Conservation (phyloP, 2,113 vertebrate genomes). For the Sturnira hondurensis region DNA sequence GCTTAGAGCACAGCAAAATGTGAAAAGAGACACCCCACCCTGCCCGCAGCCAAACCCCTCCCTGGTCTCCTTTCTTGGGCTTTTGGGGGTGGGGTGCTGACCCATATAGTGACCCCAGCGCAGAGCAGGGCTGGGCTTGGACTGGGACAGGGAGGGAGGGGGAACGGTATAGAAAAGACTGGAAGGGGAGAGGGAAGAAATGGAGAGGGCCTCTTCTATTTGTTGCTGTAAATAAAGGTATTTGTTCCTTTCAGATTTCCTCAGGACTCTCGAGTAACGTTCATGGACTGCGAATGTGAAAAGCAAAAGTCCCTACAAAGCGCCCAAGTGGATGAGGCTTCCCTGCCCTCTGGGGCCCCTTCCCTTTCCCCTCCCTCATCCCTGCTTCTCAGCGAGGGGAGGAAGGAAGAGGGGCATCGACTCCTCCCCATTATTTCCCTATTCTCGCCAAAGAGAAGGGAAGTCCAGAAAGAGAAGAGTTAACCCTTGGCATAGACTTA, state of each 20-base stretch:
- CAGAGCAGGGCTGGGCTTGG: not conserved
- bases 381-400: not conserved
- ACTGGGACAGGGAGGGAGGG: not conserved
- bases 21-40: constrained; percentile 52
- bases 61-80: not conserved
- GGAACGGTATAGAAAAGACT: constrained; percentile 6
- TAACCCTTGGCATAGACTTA: constrained; percentile 72
- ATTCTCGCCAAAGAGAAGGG: not conserved
- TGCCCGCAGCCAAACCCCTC: not conserved
- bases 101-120: not conserved
- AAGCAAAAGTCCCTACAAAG: not conserved
- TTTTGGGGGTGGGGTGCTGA: not conserved
- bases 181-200: constrained; percentile 30
- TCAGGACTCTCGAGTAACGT: not conserved
- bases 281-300: not conserved
- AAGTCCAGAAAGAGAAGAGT: constrained; percentile 61
- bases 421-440: not conserved
- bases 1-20: constrained; percentile 60
- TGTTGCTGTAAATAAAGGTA: constrained; percentile 82
- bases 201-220: constrained; percentile 20
- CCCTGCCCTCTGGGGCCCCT: not conserved
- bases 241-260: constrained; percentile 63
- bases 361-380: not conserved
- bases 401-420: not conserved
- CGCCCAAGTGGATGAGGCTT: not conserved